Percentiles rank a stretch among this genome's conserved stretches.
These are phyloP conservation scores for Macrotus californicus DNA, from an alignment of 2,113 vertebrate genomes.

Conservation along the genomic window DNA sequence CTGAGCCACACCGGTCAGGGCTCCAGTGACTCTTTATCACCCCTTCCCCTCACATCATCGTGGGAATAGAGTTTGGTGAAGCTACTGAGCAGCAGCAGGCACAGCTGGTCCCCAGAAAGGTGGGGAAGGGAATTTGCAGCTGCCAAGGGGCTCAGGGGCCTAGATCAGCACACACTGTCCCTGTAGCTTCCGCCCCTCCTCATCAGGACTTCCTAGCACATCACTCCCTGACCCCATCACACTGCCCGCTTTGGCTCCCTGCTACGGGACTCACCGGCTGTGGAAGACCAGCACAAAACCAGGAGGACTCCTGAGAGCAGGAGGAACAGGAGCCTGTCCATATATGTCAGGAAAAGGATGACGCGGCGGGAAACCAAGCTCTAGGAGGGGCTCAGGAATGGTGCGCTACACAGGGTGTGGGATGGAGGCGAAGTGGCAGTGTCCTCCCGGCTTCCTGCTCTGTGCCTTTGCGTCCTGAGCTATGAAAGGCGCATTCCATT, in stretches of 20 bases:
- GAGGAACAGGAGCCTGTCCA: slow-evolving; percentile 28
- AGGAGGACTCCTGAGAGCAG: not conserved
- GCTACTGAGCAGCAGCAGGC: not conserved
- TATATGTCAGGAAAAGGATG: not conserved
- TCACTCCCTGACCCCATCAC: not conserved
- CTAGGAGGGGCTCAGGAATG: not conserved
- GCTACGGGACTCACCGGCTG: slow-evolving; percentile 27
- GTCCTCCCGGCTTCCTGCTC: not conserved
- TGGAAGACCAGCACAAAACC: not conserved
- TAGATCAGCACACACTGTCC: not conserved
- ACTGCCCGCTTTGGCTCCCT: not conserved
- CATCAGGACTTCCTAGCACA: not conserved
- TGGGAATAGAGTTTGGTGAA: not conserved
- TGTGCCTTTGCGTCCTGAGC: not conserved
- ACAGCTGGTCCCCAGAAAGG: not conserved
- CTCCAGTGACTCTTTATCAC: not conserved
- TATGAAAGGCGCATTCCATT: not conserved
- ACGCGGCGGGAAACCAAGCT: not conserved
- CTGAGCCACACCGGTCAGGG: not conserved
- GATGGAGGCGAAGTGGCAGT: not conserved
- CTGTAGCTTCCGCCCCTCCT: not conserved
- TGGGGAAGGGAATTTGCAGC: not conserved
- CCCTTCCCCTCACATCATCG: not conserved
- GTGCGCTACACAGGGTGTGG: not conserved
- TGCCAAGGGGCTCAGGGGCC: not conserved